A percentile compares a stretch with the other conserved stretches of the same genome.
phyloP scores from a whole-genome alignment of 2,113 vertebrate species.

The Patagioenas fasciata region DNA sequence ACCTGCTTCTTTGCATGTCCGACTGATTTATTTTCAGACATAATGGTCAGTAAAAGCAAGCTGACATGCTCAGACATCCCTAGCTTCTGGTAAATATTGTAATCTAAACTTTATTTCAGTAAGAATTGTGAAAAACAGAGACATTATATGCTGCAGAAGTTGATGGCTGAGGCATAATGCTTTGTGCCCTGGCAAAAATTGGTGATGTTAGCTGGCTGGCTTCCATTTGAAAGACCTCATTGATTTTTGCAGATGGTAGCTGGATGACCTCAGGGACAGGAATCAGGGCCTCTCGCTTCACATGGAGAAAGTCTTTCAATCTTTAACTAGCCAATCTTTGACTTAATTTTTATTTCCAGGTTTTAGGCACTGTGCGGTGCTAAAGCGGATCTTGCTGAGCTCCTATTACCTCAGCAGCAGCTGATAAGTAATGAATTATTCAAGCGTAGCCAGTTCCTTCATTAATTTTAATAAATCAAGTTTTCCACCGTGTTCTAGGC shows the following conservation, averaged over 20 bases:
- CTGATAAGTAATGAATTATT: constrained; percentile 70
- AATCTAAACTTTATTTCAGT: neutral
- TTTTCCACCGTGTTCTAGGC: constrained; percentile 41
- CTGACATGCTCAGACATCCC: neutral
- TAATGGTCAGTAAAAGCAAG: neutral
- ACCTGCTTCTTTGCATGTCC: neutral
- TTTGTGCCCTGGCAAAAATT: neutral
- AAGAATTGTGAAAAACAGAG: neutral
- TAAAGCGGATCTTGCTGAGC: constrained; percentile 46
- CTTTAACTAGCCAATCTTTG: neutral
- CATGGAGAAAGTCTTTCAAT: neutral
- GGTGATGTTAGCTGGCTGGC: neutral
- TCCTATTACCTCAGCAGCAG: constrained; percentile 61
- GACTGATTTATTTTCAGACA: neutral
- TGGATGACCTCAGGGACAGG: neutral
- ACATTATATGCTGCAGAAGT: neutral
- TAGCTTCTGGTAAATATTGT: neutral
- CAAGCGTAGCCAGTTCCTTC: constrained; percentile 57
- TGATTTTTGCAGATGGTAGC: neutral
- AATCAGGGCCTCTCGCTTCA: neutral
- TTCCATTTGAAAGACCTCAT: neutral
- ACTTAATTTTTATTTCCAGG: constrained; percentile 42
- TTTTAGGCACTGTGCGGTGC: constrained; percentile 21
- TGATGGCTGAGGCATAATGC: neutral
- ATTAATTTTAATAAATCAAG: constrained; percentile 72